These are phyloP conservation scores for Polyergus mexicanus DNA, from an alignment of 1,140 invertebrate genomes.

Conservation along the genomic window DNA sequence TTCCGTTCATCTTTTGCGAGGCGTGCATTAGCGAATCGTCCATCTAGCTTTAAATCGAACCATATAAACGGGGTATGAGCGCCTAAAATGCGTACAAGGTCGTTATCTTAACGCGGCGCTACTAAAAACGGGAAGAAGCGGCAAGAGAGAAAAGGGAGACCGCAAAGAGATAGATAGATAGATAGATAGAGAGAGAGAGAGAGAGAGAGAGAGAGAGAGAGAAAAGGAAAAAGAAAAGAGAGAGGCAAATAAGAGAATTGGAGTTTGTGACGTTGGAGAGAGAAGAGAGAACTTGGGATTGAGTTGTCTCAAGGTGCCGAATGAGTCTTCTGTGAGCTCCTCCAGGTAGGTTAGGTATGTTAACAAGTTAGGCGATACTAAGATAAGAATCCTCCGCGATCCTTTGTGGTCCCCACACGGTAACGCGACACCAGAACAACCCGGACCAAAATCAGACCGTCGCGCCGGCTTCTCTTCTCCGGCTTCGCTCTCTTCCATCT, in stretches of 20 bases:
- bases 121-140: conserved; percentile 71
- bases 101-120: conserved; percentile 79
- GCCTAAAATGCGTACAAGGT: conserved; percentile 78
- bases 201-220: conserved; percentile 21
- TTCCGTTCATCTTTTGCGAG: conserved; percentile 69
- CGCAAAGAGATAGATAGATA: background rate
- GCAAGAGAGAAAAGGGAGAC: conserved; percentile 35
- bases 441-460: conserved; percentile 77
- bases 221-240: conserved; percentile 29
- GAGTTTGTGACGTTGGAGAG: conserved; percentile 38
- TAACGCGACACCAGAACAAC: conserved; percentile 83
- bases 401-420: conserved; percentile 80
- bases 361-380: conserved; percentile 84
- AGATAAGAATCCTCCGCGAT: conserved; percentile 82
- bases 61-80: conserved; percentile 74
- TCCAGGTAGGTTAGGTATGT: conserved; percentile 81
- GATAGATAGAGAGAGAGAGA: background rate
- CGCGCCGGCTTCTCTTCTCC: conserved; percentile 56
- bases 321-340: conserved; percentile 73
- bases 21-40: conserved; percentile 79
- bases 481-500: conserved; percentile 61
- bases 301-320: conserved; percentile 78
- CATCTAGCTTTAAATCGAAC: conserved; percentile 71
- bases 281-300: conserved; percentile 66
- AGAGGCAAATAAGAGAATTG: conserved; percentile 54